Evolutionary conservation across 1,140 invertebrate species (phyloP), one percentile per base, ranked within the genome.

Genomic region (Drosophila pseudoobscura): DNA sequence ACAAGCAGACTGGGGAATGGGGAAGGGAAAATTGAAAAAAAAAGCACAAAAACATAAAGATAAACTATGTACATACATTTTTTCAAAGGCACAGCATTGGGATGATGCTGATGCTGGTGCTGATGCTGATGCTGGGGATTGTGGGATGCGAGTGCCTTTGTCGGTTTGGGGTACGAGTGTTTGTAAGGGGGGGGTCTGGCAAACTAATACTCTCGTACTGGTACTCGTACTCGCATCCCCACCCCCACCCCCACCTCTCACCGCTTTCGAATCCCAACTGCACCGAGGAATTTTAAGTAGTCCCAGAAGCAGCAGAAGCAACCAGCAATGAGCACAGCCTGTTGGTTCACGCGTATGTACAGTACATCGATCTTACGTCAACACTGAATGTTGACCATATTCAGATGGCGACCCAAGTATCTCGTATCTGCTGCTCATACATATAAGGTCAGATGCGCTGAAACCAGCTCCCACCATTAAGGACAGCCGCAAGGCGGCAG

Each of bases 201-300:
- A 66, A 31, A 31, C 29, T 31, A 31, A 31, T 44, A 47, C 54
- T 31, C 17, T 4, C 4, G 17, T 17, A 17, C 17, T 17, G 17
- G 35, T 39, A 39, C 35, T 35, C 11, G 9, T 39, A 35, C 31
- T 3, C 31, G 31, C 0, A 11, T 35, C 3, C 9, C 29, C 9
- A 1, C 9, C 3, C 9, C 29, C 9, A 1, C 9, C 35, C 35
- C 11, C 17, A 6, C 29, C 35, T 22, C 31, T 13, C 8, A 46
- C 45, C 15, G n/a, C 4, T 45, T 60, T 17, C 51, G 62, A 43
- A 52, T n/a, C n/a, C 52, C 47, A 71, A 77, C 76, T 84, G 80
- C 79, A 84, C 53, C 79, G 53, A 45, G 80, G 80, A 84, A 84
- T 84, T 84, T 84, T 80, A 84, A 84, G 80, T 84, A 78, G 71